Conservation (phyloP, 2,888 invertebrate species). For the Oxycera nigricornis region DNA sequence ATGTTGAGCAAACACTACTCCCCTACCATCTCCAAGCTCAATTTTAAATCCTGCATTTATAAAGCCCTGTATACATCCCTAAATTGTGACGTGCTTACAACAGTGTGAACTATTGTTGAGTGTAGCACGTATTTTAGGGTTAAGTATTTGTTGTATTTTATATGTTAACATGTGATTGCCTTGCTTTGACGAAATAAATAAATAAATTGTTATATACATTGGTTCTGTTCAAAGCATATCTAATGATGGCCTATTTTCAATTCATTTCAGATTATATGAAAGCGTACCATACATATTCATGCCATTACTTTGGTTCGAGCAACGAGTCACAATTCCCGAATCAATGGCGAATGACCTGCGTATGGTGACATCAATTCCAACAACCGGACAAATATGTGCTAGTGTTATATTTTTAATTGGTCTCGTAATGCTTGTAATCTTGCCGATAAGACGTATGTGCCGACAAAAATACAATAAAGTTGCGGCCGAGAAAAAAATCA, state of each 20-base stretch:
- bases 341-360: constrained; percentile 66
- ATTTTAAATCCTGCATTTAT: too few species aligned
- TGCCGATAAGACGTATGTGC: constrained; percentile 49
- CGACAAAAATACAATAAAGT: constrained; percentile 4
- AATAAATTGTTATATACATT: too few species aligned
- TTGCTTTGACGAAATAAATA: too few species aligned
- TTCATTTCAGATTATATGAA: constrained; percentile 68
- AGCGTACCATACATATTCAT: constrained; percentile 73
- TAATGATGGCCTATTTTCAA: constrained; percentile 32
- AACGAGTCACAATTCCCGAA: constrained; percentile 69
- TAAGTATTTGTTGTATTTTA: too few species aligned
- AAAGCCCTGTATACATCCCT: too few species aligned
- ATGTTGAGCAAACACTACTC: too few species aligned
- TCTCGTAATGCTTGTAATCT: constrained; percentile 59
- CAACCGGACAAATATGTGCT: constrained; percentile 64
- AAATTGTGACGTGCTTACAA: too few species aligned
- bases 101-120: too few species aligned
- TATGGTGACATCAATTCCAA: constrained; percentile 64
- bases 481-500: constrained; percentile 8
- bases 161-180: too few species aligned
- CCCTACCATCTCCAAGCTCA: too few species aligned
- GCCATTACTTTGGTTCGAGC: constrained; percentile 82
- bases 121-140: too few species aligned
- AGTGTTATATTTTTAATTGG: constrained; percentile 63
- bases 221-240: not conserved